Evolutionary conservation across 2,113 vertebrate genomes (phyloP).

Genomic region (Myotis brandtii): DNA sequence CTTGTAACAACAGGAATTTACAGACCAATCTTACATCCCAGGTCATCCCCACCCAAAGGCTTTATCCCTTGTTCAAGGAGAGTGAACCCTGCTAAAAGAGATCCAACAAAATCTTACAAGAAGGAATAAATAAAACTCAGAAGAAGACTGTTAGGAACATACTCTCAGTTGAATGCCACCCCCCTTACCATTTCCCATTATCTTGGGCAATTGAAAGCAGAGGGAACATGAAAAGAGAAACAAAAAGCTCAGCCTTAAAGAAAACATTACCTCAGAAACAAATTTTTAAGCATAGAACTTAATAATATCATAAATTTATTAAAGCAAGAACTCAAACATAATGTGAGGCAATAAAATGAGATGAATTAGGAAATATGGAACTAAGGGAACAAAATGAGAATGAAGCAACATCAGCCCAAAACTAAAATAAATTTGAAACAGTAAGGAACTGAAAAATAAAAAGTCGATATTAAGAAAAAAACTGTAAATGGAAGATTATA

Average conservation of each 20-base stretch:
- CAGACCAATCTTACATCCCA: background rate
- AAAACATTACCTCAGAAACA: background rate
- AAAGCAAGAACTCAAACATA: background rate
- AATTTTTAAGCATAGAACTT: background rate
- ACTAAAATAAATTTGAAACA: conserved; percentile 16
- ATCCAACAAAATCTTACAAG: background rate
- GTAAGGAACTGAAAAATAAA: background rate
- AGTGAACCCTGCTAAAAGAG: background rate
- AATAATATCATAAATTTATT: conserved; percentile 14
- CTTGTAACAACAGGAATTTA: background rate
- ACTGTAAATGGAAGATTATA: too few species aligned
- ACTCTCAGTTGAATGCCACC: background rate
- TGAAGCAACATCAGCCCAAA: background rate
- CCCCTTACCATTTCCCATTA: accelerated
- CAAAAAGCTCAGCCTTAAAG: background rate
- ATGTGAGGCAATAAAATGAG: conserved; percentile 9
- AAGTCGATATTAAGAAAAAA: too few species aligned
- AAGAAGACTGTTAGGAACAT: background rate
- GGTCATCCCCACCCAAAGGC: background rate
- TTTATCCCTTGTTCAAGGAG: background rate
- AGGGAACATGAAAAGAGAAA: background rate
- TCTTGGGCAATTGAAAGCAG: background rate
- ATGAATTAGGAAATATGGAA: background rate
- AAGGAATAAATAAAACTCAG: background rate
- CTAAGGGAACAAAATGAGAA: conserved; percentile 35